phyloP scores from a whole-genome alignment of 2,888 invertebrate genomes.

The Drosophila mulleri region DNA sequence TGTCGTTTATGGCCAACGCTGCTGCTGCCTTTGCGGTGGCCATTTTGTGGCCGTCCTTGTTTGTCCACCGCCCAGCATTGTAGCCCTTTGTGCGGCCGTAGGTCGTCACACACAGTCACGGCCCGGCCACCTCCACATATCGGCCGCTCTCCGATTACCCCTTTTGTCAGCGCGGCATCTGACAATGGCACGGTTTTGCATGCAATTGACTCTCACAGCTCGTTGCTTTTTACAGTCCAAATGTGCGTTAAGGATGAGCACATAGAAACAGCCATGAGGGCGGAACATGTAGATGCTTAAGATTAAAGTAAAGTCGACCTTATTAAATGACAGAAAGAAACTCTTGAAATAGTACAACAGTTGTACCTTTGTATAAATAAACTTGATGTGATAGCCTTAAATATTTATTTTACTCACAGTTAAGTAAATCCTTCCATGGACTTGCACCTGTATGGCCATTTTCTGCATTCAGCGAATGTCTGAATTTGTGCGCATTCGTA shows the following conservation, averaged over 20 bases:
- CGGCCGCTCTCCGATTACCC: not conserved
- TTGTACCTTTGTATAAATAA: not conserved
- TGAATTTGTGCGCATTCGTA: slow-evolving; percentile 57
- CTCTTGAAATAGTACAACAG: not conserved
- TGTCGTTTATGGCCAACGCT: slow-evolving; percentile 67
- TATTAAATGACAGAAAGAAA: not conserved
- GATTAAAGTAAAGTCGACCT: slow-evolving; percentile 16
- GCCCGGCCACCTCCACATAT: slow-evolving; percentile 24
- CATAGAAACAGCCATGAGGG: slow-evolving; percentile 13
- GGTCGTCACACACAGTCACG: slow-evolving; percentile 67
- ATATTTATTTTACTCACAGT: not conserved
- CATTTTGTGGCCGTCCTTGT: slow-evolving; percentile 74
- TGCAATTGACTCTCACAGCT: slow-evolving; percentile 82
- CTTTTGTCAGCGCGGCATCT: slow-evolving; percentile 39
- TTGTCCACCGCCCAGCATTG: slow-evolving; percentile 51
- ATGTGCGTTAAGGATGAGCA: slow-evolving; percentile 45
- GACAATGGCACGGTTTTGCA: slow-evolving; percentile 81
- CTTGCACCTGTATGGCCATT: slow-evolving; percentile 45
- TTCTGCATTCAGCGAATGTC: slow-evolving; percentile 25
- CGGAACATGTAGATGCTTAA: slow-evolving; percentile 6
- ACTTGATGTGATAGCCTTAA: no score
- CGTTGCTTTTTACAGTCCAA: slow-evolving; percentile 74
- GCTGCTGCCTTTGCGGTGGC: slow-evolving; percentile 73
- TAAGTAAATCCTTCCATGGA: not conserved
- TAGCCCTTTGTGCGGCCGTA: slow-evolving; percentile 52